Percentiles rank a stretch among this genome's conserved stretches.
These are phyloP conservation scores for Fratercula arctica DNA, from an alignment of 2,797 vertebrate species.

Conservation along the genomic window DNA sequence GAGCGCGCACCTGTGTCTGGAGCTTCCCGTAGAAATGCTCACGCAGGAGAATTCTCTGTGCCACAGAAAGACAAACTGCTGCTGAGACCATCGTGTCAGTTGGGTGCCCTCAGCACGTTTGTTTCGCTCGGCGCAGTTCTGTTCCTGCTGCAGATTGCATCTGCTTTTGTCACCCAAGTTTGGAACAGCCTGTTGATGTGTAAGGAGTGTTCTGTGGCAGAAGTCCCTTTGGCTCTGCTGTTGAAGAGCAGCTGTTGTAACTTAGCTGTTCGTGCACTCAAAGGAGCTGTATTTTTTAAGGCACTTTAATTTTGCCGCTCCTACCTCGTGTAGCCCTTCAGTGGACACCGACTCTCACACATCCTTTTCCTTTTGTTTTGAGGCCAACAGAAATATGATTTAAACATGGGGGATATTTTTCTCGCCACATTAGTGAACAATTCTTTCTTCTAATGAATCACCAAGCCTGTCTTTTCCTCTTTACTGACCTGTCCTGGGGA, in stretches of 20 bases:
- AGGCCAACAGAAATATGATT: background rate
- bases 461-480: background rate
- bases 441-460: background rate
- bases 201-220: rapidly evolving
- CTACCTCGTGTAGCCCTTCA: background rate
- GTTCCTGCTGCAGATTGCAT: background rate
- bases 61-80: background rate
- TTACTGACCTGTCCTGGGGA: background rate
- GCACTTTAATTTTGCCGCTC: background rate
- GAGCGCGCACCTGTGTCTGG: rapidly evolving
- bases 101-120: background rate
- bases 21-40: background rate
- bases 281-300: background rate
- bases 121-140: background rate
- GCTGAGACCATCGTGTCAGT: rapidly evolving
- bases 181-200: background rate
- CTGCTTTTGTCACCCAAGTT: background rate
- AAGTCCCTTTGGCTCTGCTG: background rate
- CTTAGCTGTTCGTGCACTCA: rapidly evolving
- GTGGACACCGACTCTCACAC: background rate
- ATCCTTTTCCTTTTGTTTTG: background rate
- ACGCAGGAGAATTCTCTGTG: background rate
- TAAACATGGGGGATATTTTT: background rate
- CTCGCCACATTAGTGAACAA: background rate
- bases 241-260: background rate